These are phyloP conservation scores for Lepidocyrtoides sp. DNA, from an alignment of 2,888 invertebrate genomes.

Conservation along the genomic window DNA sequence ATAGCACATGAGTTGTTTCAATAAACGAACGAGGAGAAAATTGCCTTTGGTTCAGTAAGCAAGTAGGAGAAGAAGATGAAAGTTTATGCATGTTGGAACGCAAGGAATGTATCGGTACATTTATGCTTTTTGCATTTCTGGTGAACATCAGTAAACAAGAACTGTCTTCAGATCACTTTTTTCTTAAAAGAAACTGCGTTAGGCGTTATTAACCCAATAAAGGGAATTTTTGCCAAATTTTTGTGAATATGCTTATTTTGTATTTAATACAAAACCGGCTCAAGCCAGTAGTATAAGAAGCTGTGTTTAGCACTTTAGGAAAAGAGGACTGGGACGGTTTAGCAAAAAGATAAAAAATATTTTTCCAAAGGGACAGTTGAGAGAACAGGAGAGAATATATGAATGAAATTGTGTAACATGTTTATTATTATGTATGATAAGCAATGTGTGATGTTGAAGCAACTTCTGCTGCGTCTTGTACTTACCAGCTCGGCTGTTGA, in stretches of 20 bases:
- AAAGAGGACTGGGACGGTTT: neutral
- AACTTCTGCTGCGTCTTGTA: neutral
- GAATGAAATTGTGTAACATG: slow-evolving; percentile 51
- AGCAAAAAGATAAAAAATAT: slow-evolving; percentile 15
- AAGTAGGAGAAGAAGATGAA: slow-evolving; percentile 55
- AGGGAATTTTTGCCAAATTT: slow-evolving; percentile 27
- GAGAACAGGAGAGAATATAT: slow-evolving; percentile 20
- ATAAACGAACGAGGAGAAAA: slow-evolving; percentile 62
- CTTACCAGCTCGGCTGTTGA: slow-evolving; percentile 18
- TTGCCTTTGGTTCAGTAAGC: slow-evolving; percentile 67
- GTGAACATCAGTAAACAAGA: no score
- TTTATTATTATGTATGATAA: slow-evolving; percentile 50
- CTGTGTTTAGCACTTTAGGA: neutral
- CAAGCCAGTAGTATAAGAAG: neutral
- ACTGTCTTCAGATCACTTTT: neutral
- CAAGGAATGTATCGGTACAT: no score
- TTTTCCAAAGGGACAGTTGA: slow-evolving; percentile 39
- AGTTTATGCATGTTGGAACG: neutral
- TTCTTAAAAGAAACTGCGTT: neutral
- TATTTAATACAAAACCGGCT: neutral
- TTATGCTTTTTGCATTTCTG: no score
- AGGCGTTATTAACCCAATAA: slow-evolving; percentile 34
- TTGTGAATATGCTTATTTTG: slow-evolving; percentile 10
- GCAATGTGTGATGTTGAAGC: slow-evolving; percentile 25
- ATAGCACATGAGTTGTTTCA: slow-evolving; percentile 9